phyloP scores from a whole-genome alignment of 2,888 invertebrate genomes.

The Archaeoteleia sp. region DNA sequence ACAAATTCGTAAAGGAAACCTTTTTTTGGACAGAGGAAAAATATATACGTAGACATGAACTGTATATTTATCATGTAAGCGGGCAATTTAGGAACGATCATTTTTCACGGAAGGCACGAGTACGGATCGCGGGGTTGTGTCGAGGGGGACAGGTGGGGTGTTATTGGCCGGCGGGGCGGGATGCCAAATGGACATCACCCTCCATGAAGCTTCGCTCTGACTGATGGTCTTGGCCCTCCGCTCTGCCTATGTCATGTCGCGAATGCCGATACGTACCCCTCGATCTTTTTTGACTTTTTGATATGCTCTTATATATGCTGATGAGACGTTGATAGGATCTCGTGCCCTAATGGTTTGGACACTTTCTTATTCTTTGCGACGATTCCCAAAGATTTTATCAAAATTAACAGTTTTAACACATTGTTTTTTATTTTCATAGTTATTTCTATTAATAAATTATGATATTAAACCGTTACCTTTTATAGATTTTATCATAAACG shows the following conservation, averaged over 20 bases:
- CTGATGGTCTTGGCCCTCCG: slow-evolving; percentile 67
- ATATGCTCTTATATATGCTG: slow-evolving; percentile 70
- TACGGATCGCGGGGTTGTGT: slow-evolving; percentile 62
- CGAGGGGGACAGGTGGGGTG: slow-evolving; percentile 55
- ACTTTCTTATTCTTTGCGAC: slow-evolving; percentile 8
- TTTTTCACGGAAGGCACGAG: slow-evolving; percentile 72
- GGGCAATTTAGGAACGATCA: slow-evolving; percentile 74
- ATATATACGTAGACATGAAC: slow-evolving; percentile 31
- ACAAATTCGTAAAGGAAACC: slow-evolving; percentile 13
- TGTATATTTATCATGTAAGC: slow-evolving; percentile 75
- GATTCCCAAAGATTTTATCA: neutral
- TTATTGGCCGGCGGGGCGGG: slow-evolving; percentile 72
- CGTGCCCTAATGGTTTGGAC: slow-evolving; percentile 33
- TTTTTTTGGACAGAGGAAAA: slow-evolving; percentile 17
- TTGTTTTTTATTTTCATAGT: too few species aligned
- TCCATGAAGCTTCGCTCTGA: slow-evolving; percentile 63
- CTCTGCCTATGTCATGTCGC: slow-evolving; percentile 56
- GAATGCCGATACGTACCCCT: slow-evolving; percentile 55
- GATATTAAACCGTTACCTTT: too few species aligned
- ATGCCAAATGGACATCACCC: slow-evolving; percentile 72
- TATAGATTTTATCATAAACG: too few species aligned
- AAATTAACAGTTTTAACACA: too few species aligned
- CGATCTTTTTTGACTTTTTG: slow-evolving; percentile 54
- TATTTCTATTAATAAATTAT: too few species aligned
- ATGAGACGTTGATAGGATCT: slow-evolving; percentile 61